Evolutionary conservation across 2,797 vertebrate species (phyloP), one percentile per base, ranked within the genome.

Genomic region (Threskiornis aethiopicus): DNA sequence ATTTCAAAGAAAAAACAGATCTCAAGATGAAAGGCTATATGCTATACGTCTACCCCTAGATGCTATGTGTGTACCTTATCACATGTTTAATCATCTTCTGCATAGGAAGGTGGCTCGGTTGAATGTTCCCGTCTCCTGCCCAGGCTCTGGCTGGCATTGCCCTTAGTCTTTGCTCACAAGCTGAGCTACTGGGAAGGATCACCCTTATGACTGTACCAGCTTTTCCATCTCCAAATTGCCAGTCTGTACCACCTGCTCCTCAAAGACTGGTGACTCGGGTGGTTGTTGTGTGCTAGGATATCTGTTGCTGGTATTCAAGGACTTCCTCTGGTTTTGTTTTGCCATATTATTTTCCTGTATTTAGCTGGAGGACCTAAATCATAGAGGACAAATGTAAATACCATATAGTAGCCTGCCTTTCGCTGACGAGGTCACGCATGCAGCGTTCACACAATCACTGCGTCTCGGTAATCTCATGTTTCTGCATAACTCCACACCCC

Each of bases 21-120:
- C 51, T 55, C 13, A 17, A 57, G 42, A 10, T 51, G 42, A 47
- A 80, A 61, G 13, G 33, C 20, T 82, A 0, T n/a, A 14, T 13
- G 28, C 33, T 59, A 0, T 15, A 1, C 17, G 16, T 57, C 42
- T 44, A 3, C 35, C 3, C 16, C 2, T 8, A 2, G 6, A 3
- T 58, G 15, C 25, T 42, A 4, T 26, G 6, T 10, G 17, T n/a
- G 11, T 20, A 8, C 28, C 1, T 0, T 17, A 9, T 61, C 87
- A 54, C 37, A 58, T 26, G 2, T 46, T 71, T 33, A 17, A 66
- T 42, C 20, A 9, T 10, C 19, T 69, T 15, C 4, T 57, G 29
- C 9, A 4, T 5, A 19, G 58, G 14, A 46, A 71, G 3, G 18
- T 18, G 57, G 33, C 29, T 70, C 0, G 0, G n/a, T 3, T 75